Evolutionary conservation across 2,888 invertebrate species (phyloP).

Genomic region (Platypus cylindrus): DNA sequence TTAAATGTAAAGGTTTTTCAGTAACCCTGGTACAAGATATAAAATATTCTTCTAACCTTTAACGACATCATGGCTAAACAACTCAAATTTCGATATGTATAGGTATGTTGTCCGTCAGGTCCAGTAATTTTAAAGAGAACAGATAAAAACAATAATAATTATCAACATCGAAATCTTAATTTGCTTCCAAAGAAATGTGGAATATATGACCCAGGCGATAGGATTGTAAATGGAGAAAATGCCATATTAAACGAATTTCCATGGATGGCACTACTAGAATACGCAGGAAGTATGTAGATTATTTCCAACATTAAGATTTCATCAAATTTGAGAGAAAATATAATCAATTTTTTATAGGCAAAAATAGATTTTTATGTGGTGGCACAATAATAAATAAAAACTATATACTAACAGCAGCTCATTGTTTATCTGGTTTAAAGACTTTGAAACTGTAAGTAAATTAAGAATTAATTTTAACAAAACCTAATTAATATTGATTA

Average conservation of each 20-base stretch:
- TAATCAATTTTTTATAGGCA: background rate
- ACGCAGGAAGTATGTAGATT: conserved; percentile 13
- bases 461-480: conserved; percentile 2
- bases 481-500: no score
- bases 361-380: conserved; percentile 31
- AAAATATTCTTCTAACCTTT: no score
- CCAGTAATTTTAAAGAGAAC: conserved; percentile 12
- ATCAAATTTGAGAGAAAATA: no score
- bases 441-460: conserved; percentile 25
- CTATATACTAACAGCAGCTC: conserved; percentile 47
- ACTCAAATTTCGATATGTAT: no score
- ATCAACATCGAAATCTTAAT: conserved; percentile 28
- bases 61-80: no score
- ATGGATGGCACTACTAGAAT: conserved; percentile 64
- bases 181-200: conserved; percentile 43
- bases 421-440: conserved; percentile 36
- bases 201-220: conserved; percentile 34
- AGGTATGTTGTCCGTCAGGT: conserved; percentile 37
- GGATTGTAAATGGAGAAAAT: conserved; percentile 47
- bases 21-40: no score
- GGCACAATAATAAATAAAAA: conserved; percentile 42
- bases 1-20: no score
- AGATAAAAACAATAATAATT: conserved; percentile 27
- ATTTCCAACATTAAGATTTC: no score
- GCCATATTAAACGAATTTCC: conserved; percentile 54